Conservation (phyloP, 2,888 invertebrate genomes). For the Sinopyrophorus schimmeli region DNA sequence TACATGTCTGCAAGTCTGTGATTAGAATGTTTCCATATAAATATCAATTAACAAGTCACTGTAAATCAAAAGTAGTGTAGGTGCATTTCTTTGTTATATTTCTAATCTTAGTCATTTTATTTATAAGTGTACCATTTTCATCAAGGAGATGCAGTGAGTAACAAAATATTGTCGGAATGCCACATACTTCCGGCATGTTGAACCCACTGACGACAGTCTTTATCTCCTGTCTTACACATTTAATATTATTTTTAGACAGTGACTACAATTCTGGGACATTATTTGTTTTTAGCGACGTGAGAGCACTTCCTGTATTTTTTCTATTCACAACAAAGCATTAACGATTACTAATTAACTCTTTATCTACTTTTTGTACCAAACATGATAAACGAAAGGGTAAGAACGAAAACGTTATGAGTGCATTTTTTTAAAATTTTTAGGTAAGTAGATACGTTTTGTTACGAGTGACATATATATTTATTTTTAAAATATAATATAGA, state of each 20-base stretch:
- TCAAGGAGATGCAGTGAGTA: slow-evolving; percentile 33
- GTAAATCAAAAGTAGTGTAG: slow-evolving; percentile 12
- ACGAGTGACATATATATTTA: too few species aligned
- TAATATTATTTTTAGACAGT: slow-evolving; percentile 26
- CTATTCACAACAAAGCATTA: too few species aligned
- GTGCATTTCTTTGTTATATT: slow-evolving; percentile 29
- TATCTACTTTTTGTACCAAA: too few species aligned
- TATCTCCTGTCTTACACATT: slow-evolving; percentile 30
- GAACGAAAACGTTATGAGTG: too few species aligned
- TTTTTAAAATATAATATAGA: too few species aligned
- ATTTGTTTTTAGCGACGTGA: slow-evolving; percentile 12
- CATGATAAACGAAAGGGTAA: too few species aligned
- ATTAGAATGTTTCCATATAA: too few species aligned
- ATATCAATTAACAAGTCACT: too few species aligned
- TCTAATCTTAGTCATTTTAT: slow-evolving; percentile 37
- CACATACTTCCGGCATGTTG: slow-evolving; percentile 39
- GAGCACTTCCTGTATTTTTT: slow-evolving; percentile 13
- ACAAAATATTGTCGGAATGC: slow-evolving; percentile 40
- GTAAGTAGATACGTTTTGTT: too few species aligned
- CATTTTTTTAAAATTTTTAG: too few species aligned
- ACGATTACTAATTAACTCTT: too few species aligned
- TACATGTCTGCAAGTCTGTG: too few species aligned
- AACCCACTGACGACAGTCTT: slow-evolving; percentile 37
- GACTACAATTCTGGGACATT: slow-evolving; percentile 19
- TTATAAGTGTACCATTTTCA: slow-evolving; percentile 37